Percentiles rank a stretch among this genome's conserved stretches.
phyloP scores from a whole-genome alignment of 2,113 vertebrate genomes.

The Nycticryphes semicollaris region DNA sequence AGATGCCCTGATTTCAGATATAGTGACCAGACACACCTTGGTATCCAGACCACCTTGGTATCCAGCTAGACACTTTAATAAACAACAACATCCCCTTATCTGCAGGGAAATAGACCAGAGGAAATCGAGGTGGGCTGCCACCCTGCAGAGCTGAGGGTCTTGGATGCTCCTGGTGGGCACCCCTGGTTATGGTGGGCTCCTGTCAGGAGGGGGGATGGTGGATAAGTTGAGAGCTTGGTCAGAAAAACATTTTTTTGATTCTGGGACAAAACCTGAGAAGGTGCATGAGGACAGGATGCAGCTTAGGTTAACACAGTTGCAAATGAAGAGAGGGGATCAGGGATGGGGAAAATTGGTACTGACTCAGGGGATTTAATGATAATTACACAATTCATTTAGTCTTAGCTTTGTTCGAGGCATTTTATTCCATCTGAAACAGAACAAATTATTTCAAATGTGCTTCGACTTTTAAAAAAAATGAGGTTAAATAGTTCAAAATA shows the following conservation, averaged over 20 bases:
- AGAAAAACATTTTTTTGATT: not conserved
- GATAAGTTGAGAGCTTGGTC: accelerated
- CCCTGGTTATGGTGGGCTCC: accelerated
- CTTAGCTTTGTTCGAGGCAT: not conserved
- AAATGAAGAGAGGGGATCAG: not conserved
- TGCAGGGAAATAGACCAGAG: not conserved
- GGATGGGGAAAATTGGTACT: not conserved
- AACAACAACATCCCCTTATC: not conserved
- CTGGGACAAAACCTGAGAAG: not conserved
- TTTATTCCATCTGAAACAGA: not conserved
- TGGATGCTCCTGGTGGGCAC: accelerated
- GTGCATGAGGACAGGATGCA: not conserved
- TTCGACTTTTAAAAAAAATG: not conserved
- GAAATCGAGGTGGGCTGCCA: not conserved
- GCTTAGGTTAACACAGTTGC: not conserved
- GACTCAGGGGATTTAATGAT: not conserved
- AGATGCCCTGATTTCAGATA: not conserved
- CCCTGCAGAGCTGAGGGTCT: not conserved
- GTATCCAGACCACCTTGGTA: not conserved
- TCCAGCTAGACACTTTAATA: not conserved
- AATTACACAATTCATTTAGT: not conserved
- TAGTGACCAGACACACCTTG: not conserved
- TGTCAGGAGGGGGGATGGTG: not conserved
- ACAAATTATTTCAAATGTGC: not conserved
- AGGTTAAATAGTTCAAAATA: not conserved